Conservation (phyloP, 1,140 invertebrate genomes). For the Musca domestica region DNA sequence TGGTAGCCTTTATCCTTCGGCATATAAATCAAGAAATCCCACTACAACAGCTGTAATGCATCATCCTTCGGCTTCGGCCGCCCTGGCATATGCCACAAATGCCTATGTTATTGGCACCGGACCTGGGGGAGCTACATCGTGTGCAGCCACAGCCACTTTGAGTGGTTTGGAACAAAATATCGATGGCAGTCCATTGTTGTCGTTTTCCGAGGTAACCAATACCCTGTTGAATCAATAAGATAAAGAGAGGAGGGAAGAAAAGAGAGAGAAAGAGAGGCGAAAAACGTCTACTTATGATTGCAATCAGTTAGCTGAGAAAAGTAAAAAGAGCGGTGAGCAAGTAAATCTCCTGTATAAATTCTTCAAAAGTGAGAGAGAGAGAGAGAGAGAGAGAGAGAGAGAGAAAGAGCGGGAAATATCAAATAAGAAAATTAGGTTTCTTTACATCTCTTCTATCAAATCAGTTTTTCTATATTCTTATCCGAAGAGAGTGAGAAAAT, state of each 20-base stretch:
- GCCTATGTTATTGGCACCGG: constrained; percentile 27
- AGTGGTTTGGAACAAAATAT: constrained; percentile 35
- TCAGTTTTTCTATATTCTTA: too few relatives aligned
- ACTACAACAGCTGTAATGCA: constrained; percentile 25
- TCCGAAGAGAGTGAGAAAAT: neutral
- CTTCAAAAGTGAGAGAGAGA: neutral
- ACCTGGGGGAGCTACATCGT: neutral
- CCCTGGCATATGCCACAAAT: constrained; percentile 45
- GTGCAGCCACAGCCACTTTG: constrained; percentile 56
- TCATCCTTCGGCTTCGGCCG: constrained; percentile 55
- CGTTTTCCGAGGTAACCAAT: constrained; percentile 81
- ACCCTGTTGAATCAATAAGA: constrained; percentile 68
- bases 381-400: neutral
- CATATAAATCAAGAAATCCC: neutral
- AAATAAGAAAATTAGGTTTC: too few relatives aligned
- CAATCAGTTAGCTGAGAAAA: too few relatives aligned
- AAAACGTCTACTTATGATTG: constrained; percentile 22
- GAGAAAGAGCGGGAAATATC: too few relatives aligned
- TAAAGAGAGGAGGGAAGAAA: neutral
- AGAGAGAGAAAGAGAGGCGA: neutral
- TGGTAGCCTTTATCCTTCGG: constrained; percentile 25
- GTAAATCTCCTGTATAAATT: too few relatives aligned
- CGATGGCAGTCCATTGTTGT: constrained; percentile 76
- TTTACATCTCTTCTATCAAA: too few relatives aligned
- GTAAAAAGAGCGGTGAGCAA: too few relatives aligned